Conservation (phyloP, 2,888 invertebrate species). For the Troilus luridus region DNA sequence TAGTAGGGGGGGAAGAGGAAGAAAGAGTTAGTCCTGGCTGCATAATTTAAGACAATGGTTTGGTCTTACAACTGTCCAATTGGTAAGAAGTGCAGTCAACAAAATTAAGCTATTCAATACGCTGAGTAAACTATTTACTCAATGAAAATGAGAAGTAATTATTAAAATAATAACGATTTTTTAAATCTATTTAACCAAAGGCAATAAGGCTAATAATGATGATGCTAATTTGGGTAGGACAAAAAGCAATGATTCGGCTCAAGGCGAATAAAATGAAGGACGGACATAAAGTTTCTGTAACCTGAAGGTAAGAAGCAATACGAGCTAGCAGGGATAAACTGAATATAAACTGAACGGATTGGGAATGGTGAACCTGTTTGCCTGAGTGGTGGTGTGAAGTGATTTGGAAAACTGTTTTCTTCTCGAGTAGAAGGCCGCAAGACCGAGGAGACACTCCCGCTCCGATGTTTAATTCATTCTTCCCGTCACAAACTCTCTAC, state of each 20-base stretch:
- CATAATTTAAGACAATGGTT: no score
- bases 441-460: background rate
- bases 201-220: background rate
- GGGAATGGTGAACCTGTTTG: background rate
- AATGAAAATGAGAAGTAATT: no score
- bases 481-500: background rate
- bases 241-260: background rate
- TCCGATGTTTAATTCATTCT: constrained; percentile 8
- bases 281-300: background rate
- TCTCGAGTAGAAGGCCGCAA: constrained; percentile 1
- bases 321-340: background rate
- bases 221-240: background rate
- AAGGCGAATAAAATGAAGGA: background rate
- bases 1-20: no score
- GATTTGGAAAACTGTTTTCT: constrained; percentile 46
- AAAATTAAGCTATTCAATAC: no score
- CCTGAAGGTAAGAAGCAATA: background rate
- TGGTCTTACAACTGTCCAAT: no score
- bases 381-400: constrained; percentile 32
- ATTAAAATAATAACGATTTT: no score
- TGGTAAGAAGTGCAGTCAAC: no score
- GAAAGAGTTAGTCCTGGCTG: no score
- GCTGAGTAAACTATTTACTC: no score
- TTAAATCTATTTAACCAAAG: background rate
- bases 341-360: constrained; percentile 17